Conservation (phyloP, 2,888 invertebrate genomes). For the Gisinianus flammeolus region DNA sequence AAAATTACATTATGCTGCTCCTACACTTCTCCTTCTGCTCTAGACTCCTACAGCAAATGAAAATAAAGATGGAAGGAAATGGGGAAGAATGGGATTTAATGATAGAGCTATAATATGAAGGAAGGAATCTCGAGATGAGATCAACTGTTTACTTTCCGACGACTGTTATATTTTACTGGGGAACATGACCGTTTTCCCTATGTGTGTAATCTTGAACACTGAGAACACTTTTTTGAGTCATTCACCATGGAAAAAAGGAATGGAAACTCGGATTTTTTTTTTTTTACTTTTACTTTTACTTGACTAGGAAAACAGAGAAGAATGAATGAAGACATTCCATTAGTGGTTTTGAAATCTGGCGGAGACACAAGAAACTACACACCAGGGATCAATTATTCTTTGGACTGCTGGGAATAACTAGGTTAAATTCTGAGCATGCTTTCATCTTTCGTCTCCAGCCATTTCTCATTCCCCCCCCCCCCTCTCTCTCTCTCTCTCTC, state of each 20-base stretch:
- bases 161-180: neutral
- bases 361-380: constrained; percentile 32
- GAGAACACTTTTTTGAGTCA: no score
- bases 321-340: constrained; percentile 32
- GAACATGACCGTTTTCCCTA: no score
- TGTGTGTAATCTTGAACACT: no score
- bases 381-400: constrained; percentile 39
- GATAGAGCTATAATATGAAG: constrained; percentile 3
- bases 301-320: neutral
- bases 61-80: neutral
- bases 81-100: constrained; percentile 12
- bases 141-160: constrained; percentile 29
- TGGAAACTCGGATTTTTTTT: no score
- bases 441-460: constrained; percentile 31
- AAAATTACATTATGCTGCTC: constrained; percentile 16
- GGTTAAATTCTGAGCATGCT: constrained; percentile 41
- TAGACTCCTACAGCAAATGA: neutral
- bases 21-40: no score
- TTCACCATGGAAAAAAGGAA: no score
- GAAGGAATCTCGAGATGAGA: constrained; percentile 1
- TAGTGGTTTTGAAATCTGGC: constrained; percentile 38
- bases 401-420: constrained; percentile 35
- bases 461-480: neutral
- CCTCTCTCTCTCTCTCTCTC: neutral
- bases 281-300: neutral